Evolutionary conservation across 2,113 vertebrate genomes (phyloP), one percentile per base, ranked within the genome.

Genomic region (Oreotrochilus melanogaster): DNA sequence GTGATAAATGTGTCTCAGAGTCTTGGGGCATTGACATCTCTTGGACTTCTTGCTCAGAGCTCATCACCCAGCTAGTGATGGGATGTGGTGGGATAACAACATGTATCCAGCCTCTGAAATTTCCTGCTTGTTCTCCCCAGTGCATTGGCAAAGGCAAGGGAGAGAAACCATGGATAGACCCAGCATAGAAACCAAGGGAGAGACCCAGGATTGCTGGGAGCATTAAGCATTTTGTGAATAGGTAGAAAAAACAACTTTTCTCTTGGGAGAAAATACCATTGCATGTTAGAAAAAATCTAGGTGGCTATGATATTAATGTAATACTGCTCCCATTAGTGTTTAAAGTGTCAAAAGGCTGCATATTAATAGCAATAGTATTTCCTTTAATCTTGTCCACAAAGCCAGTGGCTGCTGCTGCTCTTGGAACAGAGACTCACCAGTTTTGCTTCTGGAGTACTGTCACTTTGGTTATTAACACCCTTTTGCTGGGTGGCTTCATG

Each of bases 331-430:
- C 62, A 5, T 54, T 69, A 56, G 39, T 61, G 53, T 48, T 82
- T 69, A 84, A 93, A 62, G 39, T 67, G 51, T 81, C 3, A 3
- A 93, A 93, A 93, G 31, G 14, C 54, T 85, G 19, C 25, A 30
- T 74, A 23, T 75, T 48, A 71, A 65, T 43, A 71, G 71, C 30
- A 13, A 24, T 11, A 69, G 21, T 30, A 53, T 85, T 91, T 89
- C 45, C 60, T 75, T 92, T 86, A 72, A 75, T 72, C 54, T 79
- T 88, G 21, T 28, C 31, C 85, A 65, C 14, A 48, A 50, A 87
- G 45, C 24, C 48, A n/a, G 30, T 67, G 17, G 54, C 56, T 83
- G 51, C 16, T 60, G 28, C 5, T 86, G 10, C 61, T 82, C 58
- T 67, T 89, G 57, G 30, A 70, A 53, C 12, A 57, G 61, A 64